Base-by-base conservation (phyloP, 2,113 vertebrate genomes). In the Channa argus region DNA sequence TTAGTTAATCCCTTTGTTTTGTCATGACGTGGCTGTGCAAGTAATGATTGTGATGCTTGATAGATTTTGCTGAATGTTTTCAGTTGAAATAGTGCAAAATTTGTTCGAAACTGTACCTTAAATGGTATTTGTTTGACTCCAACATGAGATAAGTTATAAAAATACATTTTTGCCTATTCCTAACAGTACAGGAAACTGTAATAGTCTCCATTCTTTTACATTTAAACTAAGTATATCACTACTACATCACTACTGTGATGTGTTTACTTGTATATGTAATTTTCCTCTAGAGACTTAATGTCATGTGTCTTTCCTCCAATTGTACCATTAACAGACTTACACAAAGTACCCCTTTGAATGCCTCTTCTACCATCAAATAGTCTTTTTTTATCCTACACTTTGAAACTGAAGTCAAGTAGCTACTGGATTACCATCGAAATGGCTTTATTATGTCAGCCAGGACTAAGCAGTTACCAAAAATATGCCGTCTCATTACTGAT, bases 1-100 rank as follows among this genome's bases (percentile, higher is more conserved):
- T 79, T 82, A 86, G 69, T 81, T 89, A 81, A 89, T 82, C 77
- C 66, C 43, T 24, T 74, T 79, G 71, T 83, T 79, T 86, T 82
- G 83, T 51, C 86, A 79, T 41, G 62, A 78, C 3, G 58, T 74
- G 63, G 56, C 41, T 74, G 71, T 34, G 49, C 66, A 83, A 74
- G 68, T 84, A 51, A 68, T 64, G 73, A 77, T 67, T 87, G 85
- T 86, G 86, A 77, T 10, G 62, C 83, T 86, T 53, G 61, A 68
- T 79, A 43, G 86, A 72, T 69, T 78, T 65, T 61, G 51, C 77
- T 74, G 79, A 88, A 80, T 81, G 79, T 84, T 81, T 80, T 62
- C 6, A 5, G 46, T 52, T 73, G 45, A 83, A 75, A 63, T 53
- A 61, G 49, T 73, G 74, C 53, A 55, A 73, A 58, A 68, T 54